Base-by-base conservation (phyloP, 1,140 invertebrate genomes). In the Oncopodura yosiiana region DNA sequence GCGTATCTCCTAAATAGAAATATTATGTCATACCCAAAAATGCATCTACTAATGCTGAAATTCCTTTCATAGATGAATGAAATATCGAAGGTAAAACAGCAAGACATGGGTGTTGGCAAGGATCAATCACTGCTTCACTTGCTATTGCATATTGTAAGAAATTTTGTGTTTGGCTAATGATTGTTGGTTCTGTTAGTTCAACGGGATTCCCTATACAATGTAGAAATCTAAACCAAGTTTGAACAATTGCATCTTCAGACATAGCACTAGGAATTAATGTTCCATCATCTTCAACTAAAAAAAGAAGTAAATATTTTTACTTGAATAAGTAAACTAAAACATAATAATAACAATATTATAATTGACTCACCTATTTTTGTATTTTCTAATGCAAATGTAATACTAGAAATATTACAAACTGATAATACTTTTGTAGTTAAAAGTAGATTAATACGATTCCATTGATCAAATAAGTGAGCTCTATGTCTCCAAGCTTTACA, bases 181-280 rank as follows among this genome's bases (percentile, higher is more conserved):
- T 78, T 60, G 86, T 80, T 0, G 90, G 87, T 26, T 86, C 80
- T 65, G 87, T 90, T 43, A 98, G 74, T 64, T 93, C 90, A 0
- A 92, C 87, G 0, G 94, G 94, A 72, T 94, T 94, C 21, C 93
- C 91, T 57, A 94, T 80, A 30, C 86, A 88, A 63, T 94, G 88
- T 32, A 96, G 71, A 64, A 96, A 83, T 53, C 93, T 78, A 72
- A 91, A 96, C 93, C 93, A 96, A 66, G 84, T 84, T 74, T 96
- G 92, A 32, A 87, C 83, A 14, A 95, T 81, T 56, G 86, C 86
- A 68, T 95, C 90, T 60, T 87, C 80, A 19, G 78, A 79, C 84
- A 95, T 94, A 36, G 82, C 82, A 4, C 71, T 65, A 16, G 90
- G 85, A 41, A 94, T 84, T 3, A 91, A 67, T 61, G 81, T 79